Conservation (phyloP, 2,888 invertebrate species). For the Ornithoptera alexandrae region DNA sequence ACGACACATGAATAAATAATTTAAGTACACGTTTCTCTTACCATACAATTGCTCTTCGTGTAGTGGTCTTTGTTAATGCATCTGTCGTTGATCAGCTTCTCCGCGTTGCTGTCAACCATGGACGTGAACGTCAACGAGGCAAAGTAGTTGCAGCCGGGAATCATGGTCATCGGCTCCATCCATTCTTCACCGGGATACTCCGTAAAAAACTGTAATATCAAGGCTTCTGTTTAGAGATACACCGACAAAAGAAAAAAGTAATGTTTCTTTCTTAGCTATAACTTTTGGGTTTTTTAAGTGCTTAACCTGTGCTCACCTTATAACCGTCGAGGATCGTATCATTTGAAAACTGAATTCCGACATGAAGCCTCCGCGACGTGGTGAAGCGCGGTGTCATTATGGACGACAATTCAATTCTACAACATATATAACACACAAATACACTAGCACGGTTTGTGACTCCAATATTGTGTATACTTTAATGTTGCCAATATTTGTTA, state of each 20-base stretch:
- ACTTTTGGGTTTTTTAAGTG: neutral
- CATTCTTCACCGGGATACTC: conserved; percentile 52
- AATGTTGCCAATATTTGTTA: too few relatives aligned
- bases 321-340: conserved; percentile 43
- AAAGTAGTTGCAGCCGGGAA: conserved; percentile 47
- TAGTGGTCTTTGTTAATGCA: conserved; percentile 32
- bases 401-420: conserved; percentile 30
- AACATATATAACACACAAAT: neutral
- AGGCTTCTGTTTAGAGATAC: too few relatives aligned
- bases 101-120: conserved; percentile 43
- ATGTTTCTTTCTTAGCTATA: neutral
- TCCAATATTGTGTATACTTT: too few relatives aligned
- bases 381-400: conserved; percentile 30
- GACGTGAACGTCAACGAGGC: conserved; percentile 49
- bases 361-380: conserved; percentile 39
- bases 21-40: conserved; percentile 9
- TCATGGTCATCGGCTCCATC: conserved; percentile 40
- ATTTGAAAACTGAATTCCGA: conserved; percentile 52
- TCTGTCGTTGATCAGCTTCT: conserved; percentile 42
- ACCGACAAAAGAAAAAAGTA: too few relatives aligned
- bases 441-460: too few relatives aligned
- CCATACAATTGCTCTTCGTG: conserved; percentile 37
- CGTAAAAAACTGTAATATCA: conserved; percentile 48
- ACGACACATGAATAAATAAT: neutral
- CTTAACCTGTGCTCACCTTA: conserved; percentile 41